Base-by-base conservation (phyloP, 1,140 invertebrate genomes). In the Heterodera schachtii region DNA sequence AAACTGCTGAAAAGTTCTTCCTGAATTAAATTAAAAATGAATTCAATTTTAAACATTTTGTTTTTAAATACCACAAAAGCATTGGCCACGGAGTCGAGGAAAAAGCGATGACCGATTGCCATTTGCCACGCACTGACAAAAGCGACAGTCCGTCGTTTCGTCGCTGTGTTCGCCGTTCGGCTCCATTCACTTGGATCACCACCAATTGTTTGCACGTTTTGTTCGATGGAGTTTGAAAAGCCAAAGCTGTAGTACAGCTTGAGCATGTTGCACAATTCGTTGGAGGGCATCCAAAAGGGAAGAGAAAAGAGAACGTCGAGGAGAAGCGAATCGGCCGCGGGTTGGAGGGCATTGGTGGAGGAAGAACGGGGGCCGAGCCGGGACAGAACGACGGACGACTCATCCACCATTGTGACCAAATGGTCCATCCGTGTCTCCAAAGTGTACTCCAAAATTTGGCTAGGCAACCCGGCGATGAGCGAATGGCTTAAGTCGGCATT, bases 291-390 rank as follows among this genome's bases (percentile, higher is more conserved):
- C 90, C 94, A 95, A 73, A 95, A 93, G 70, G 94, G 93, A 90
- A 95, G 94, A n/a, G 95, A 95, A 19, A 95, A 91, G 67, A 95
- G 91, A 90, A 95, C 95, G 90, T 95, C 94, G 88, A 95, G 94
- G 66, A 95, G 91, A 87, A 95, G 94, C 75, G 93, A 93, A 91
- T 94, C 94, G 90, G 90, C n/a, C 46, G 31, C 31, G 31, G 31
- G 31, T 31, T 31, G 31, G 31, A 31, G 31, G 31, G 31, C 49
- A 52, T 11, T 52, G 49, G 6, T 52, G 49, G 49, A 41, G 49
- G 46, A 46, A 11, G 19, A 11, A 19, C 57, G 57, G 5, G 9
- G 4, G 16, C 13, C 19, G 3, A 5, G 11, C 19, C 57, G 57
- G 6, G 6, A 64, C 57, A 41, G 69, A 52, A 11, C 21, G 69